These are phyloP conservation scores for Neogale vison DNA, from an alignment of 2,113 vertebrate species.

Conservation along the genomic window DNA sequence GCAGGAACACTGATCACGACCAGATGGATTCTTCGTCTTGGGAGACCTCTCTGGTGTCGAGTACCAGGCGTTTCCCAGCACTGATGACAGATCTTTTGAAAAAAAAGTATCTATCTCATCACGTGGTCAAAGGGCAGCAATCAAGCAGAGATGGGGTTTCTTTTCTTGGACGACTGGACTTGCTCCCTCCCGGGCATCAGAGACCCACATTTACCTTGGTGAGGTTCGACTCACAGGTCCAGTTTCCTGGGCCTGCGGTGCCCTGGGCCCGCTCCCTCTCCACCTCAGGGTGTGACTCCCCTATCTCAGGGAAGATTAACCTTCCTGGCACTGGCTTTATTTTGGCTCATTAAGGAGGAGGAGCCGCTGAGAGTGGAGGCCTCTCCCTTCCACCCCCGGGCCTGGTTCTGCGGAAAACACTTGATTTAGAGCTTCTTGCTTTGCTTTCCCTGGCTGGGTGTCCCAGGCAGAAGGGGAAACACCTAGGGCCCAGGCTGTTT, in stretches of 20 bases:
- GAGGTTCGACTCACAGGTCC: neutral
- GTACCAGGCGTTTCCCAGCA: constrained; percentile 13
- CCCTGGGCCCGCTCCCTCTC: neutral
- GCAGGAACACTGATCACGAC: neutral
- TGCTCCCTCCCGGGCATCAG: neutral
- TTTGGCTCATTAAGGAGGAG: constrained; percentile 63
- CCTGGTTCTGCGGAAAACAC: constrained; percentile 49
- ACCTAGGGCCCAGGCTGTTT: constrained; percentile 28
- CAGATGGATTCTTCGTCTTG: neutral
- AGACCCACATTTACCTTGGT: neutral
- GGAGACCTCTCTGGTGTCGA: neutral
- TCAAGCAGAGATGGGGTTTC: neutral
- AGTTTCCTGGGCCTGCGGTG: neutral
- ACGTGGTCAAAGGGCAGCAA: neutral
- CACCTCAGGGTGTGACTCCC: constrained; percentile 29
- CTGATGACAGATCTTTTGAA: neutral
- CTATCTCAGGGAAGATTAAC: constrained; percentile 57
- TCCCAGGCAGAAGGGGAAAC: constrained; percentile 53
- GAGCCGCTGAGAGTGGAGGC: neutral
- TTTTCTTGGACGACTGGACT: neutral
- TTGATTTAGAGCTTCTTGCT: neutral
- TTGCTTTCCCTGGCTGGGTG: constrained; percentile 54
- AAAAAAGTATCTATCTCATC: neutral
- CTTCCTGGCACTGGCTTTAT: constrained; percentile 61
- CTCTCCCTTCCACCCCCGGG: constrained; percentile 56